phyloP scores from a whole-genome alignment of 2,888 invertebrate genomes.

The Eurytoma californica region DNA sequence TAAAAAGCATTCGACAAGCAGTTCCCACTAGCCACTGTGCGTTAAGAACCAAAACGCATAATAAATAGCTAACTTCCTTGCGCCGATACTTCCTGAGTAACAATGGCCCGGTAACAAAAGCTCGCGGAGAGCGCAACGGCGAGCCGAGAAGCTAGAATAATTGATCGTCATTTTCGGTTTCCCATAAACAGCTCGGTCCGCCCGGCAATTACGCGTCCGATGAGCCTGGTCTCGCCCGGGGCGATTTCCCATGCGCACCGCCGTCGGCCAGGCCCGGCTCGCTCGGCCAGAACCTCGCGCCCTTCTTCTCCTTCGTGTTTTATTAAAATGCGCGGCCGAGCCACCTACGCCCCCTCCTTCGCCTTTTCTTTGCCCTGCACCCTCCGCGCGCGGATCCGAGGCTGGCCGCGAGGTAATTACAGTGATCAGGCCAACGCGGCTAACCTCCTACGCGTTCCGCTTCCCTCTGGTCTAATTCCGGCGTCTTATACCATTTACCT shows the following conservation, averaged over 20 bases:
- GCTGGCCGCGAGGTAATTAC: slow-evolving; percentile 48
- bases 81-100: slow-evolving; percentile 16
- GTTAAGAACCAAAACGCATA: not conserved
- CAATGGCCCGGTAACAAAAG: not conserved
- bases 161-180: slow-evolving; percentile 71
- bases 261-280: slow-evolving; percentile 35
- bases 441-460: slow-evolving; percentile 47
- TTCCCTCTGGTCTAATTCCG: slow-evolving; percentile 52
- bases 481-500: slow-evolving; percentile 7
- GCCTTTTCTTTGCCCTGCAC: slow-evolving; percentile 39
- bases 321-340: slow-evolving; percentile 50
- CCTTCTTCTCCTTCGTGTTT: slow-evolving; percentile 14
- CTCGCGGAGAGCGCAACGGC: not conserved
- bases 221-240: slow-evolving; percentile 62
- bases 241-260: slow-evolving; percentile 69
- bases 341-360: slow-evolving; percentile 40
- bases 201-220: slow-evolving; percentile 70
- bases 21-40: not conserved
- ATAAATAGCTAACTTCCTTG: slow-evolving; percentile 22
- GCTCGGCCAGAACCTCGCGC: slow-evolving; percentile 13
- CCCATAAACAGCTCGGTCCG: slow-evolving; percentile 66
- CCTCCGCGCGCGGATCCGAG: slow-evolving; percentile 34
- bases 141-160: slow-evolving; percentile 62
- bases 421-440: slow-evolving; percentile 51
- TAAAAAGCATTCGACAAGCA: not conserved